Conservation (phyloP, 2,113 vertebrate species). For the Brevimyrus niger region DNA sequence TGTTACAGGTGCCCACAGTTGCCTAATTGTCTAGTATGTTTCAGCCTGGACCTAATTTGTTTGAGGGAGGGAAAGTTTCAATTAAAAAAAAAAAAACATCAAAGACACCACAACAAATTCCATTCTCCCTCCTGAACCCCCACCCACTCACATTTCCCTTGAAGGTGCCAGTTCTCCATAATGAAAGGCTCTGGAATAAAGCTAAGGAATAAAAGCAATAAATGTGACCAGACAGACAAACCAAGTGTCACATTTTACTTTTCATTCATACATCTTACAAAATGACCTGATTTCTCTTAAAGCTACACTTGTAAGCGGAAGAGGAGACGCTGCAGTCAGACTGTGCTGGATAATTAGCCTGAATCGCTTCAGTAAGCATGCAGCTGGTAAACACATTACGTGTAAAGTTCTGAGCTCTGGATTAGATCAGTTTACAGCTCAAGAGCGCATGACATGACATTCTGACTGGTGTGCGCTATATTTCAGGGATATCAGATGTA, state of each 20-base stretch:
- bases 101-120: background rate
- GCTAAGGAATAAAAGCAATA: background rate
- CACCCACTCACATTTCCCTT: background rate
- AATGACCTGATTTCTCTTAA: background rate
- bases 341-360: background rate
- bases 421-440: background rate
- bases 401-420: background rate
- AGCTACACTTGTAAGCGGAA: background rate
- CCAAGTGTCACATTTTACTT: background rate
- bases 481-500: background rate
- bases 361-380: background rate
- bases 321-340: background rate
- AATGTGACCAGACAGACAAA: background rate
- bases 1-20: background rate
- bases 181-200: background rate
- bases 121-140: background rate
- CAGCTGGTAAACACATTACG: background rate
- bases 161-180: background rate
- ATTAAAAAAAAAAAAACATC: slow-evolving; percentile 5
- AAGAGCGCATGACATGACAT: background rate
- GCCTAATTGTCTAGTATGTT: background rate
- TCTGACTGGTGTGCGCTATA: background rate
- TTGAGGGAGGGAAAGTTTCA: background rate
- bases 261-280: background rate
- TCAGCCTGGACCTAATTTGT: background rate